A percentile compares a stretch with the other conserved stretches of the same genome.
These are phyloP conservation scores for Druon quercuslanigerum DNA, from an alignment of 1,140 invertebrate species.

Conservation along the genomic window DNA sequence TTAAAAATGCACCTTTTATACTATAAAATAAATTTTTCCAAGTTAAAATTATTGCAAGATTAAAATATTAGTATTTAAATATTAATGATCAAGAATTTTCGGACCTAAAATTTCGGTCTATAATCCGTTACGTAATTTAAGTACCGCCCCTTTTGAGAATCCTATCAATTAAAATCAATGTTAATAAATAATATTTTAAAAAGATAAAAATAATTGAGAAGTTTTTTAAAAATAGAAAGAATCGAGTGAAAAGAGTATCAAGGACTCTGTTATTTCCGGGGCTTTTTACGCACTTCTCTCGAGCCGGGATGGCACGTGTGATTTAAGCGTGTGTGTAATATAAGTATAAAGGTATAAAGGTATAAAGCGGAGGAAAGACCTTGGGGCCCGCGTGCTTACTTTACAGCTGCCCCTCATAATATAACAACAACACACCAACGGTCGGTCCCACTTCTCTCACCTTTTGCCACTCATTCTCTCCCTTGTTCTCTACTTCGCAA, in stretches of 20 bases:
- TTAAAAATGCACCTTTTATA: too few relatives aligned
- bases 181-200: neutral
- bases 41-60: too few relatives aligned
- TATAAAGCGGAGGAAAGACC: constrained; percentile 39
- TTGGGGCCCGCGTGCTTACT: constrained; percentile 54
- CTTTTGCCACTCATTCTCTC: constrained; percentile 11
- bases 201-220: neutral
- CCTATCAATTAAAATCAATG: too few relatives aligned
- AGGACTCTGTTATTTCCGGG: constrained; percentile 9
- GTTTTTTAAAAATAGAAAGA: neutral
- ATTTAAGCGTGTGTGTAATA: constrained; percentile 1
- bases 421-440: constrained; percentile 32
- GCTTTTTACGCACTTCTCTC: constrained; percentile 20
- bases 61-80: too few relatives aligned
- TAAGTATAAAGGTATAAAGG: constrained; percentile 20
- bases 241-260: neutral
- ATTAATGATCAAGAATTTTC: too few relatives aligned
- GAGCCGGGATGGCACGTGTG: neutral
- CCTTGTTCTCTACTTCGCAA: constrained; percentile 43
- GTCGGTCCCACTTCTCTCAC: constrained; percentile 13
- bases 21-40: too few relatives aligned
- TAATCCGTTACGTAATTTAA: too few relatives aligned
- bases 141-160: too few relatives aligned
- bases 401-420: constrained; percentile 53
- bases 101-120: too few relatives aligned